Percentiles rank a stretch among this genome's conserved stretches.
These are phyloP conservation scores for Sander lucioperca DNA, from an alignment of 2,113 vertebrate species.

Conservation along the genomic window DNA sequence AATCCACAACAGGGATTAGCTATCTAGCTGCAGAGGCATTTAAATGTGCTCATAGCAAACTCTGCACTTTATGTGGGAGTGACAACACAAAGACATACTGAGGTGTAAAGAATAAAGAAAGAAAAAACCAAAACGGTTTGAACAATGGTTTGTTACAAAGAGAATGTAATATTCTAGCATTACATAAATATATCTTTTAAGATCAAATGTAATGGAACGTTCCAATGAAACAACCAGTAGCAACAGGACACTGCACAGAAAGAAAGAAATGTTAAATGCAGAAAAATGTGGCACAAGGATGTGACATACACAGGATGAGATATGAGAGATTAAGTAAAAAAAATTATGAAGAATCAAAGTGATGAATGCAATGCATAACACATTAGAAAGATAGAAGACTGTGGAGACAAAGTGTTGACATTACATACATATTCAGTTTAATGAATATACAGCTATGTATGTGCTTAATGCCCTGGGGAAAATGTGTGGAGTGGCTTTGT, in stretches of 20 bases:
- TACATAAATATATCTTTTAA: conserved; percentile 22
- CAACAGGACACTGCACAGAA: not conserved
- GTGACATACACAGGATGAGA: not conserved
- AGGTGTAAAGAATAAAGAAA: conserved; percentile 52
- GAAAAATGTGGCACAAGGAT: not conserved
- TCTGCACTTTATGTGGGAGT: conserved; percentile 64
- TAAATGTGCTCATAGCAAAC: conserved; percentile 67
- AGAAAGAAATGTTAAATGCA: conserved; percentile 1
- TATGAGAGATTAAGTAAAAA: not conserved
- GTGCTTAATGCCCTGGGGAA: conserved; percentile 6
- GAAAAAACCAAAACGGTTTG: conserved; percentile 15
- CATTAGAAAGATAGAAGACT: not conserved
- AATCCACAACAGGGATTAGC: conserved; percentile 82
- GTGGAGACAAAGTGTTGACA: not conserved
- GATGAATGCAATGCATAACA: not conserved
- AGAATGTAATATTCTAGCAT: conserved; percentile 26
- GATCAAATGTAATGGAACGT: conserved; percentile 12
- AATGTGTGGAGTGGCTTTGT: not conserved
- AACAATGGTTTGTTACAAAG: conserved; percentile 21
- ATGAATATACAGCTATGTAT: not conserved
- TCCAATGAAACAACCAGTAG: not conserved
- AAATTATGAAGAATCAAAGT: not conserved
- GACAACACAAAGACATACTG: conserved; percentile 70
- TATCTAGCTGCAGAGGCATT: conserved; percentile 73
- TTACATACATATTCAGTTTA: not conserved